A percentile compares a stretch with the other conserved stretches of the same genome.
These are phyloP conservation scores for Grapholita molesta DNA, from an alignment of 1,140 invertebrate species.

Conservation along the genomic window DNA sequence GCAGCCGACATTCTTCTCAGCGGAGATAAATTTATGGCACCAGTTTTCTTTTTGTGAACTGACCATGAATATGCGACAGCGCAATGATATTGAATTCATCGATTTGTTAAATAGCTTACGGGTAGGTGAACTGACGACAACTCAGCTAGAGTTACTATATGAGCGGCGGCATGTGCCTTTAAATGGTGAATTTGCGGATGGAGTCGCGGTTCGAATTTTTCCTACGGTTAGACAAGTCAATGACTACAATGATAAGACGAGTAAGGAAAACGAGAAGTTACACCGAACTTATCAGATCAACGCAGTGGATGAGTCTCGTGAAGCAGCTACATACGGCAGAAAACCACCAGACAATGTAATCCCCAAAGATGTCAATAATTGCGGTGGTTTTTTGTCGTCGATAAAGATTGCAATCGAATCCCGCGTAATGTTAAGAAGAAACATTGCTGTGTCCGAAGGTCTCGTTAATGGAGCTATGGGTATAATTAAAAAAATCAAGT, in stretches of 20 bases:
- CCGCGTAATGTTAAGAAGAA: slow-evolving; percentile 19
- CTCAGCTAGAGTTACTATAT: slow-evolving; percentile 21
- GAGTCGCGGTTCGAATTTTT: slow-evolving; percentile 30
- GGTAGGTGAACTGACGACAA: slow-evolving; percentile 28
- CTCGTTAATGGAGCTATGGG: slow-evolving; percentile 20
- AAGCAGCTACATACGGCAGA: slow-evolving; percentile 20
- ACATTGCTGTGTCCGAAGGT: slow-evolving; percentile 1
- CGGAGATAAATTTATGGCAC: slow-evolving; percentile 24
- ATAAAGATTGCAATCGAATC: slow-evolving; percentile 16
- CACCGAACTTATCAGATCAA: slow-evolving; percentile 20
- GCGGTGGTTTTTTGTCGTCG: slow-evolving; percentile 17
- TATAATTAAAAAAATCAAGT: neutral
- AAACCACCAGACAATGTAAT: slow-evolving; percentile 16
- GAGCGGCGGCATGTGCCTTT: slow-evolving; percentile 25
- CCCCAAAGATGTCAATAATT: slow-evolving; percentile 20
- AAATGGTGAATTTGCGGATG: slow-evolving; percentile 29
- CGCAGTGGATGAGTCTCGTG: slow-evolving; percentile 27
- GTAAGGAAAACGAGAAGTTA: slow-evolving; percentile 12
- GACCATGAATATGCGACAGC: slow-evolving; percentile 24
- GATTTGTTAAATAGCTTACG: slow-evolving; percentile 32
- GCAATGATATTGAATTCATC: slow-evolving; percentile 32
- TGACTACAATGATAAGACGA: slow-evolving; percentile 32
- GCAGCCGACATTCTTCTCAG: slow-evolving; percentile 24
- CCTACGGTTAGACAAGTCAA: slow-evolving; percentile 34
- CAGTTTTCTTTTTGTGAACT: slow-evolving; percentile 25